Percentiles rank a stretch among this genome's conserved stretches.
Evolutionary conservation across 2,797 vertebrate species (phyloP).

Genomic region (Otolemur crassicaudatus): DNA sequence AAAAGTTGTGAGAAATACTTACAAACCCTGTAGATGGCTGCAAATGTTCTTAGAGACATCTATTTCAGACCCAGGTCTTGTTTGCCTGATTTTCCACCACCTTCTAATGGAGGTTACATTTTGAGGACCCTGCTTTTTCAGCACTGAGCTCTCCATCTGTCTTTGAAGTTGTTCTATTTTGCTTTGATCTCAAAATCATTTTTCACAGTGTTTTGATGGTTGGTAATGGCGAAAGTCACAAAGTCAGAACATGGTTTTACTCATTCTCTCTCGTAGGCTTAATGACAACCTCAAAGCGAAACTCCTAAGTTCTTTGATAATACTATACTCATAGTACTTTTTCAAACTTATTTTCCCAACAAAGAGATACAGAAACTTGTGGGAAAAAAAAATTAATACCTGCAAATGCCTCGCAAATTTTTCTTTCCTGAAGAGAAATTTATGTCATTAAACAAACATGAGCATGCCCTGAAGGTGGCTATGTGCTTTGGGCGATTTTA

Average conservation of each 20-base stretch:
- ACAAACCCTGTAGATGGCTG: background rate
- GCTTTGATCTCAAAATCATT: slow-evolving; percentile 78
- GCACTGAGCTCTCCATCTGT: slow-evolving; percentile 26
- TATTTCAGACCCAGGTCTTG: slow-evolving; percentile 42
- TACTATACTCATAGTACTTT: background rate
- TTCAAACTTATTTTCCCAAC: slow-evolving; percentile 45
- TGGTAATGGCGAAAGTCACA: slow-evolving; percentile 71
- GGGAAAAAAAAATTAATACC: background rate
- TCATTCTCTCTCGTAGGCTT: slow-evolving; percentile 45
- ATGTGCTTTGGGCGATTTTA: background rate
- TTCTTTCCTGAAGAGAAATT: background rate
- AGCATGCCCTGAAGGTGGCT: background rate
- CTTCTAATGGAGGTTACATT: slow-evolving; percentile 50
- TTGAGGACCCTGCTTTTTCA: background rate
- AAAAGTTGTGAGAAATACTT: background rate
- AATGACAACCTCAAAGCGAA: slow-evolving; percentile 65
- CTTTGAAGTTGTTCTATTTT: slow-evolving; percentile 78
- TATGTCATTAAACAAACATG: background rate
- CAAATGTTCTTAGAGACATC: background rate
- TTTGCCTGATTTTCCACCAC: slow-evolving; percentile 45
- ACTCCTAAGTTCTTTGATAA: slow-evolving; percentile 47
- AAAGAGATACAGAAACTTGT: background rate
- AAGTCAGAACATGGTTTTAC: slow-evolving; percentile 57
- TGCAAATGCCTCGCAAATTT: background rate
- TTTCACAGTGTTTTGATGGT: slow-evolving; percentile 67